phyloP scores from a whole-genome alignment of 2,797 vertebrate species.

The Melanotaenia trifasciata region DNA sequence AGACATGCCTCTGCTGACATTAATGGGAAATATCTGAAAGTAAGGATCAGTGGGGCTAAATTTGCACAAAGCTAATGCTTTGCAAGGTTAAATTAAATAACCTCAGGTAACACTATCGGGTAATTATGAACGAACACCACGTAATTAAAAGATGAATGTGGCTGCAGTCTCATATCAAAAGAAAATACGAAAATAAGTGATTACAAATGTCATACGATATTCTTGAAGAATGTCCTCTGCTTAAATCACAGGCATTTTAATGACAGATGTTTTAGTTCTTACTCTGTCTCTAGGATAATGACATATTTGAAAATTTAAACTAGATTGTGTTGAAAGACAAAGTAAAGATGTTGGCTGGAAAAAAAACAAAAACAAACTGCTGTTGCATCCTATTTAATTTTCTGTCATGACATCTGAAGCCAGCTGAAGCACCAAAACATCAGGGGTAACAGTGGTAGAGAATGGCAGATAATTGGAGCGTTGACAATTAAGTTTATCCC shows the following conservation, averaged over 20 bases:
- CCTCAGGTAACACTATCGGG: conserved; percentile 24
- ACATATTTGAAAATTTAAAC: background rate
- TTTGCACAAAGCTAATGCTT: conserved; percentile 19
- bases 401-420: background rate
- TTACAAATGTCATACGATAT: background rate
- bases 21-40: conserved; percentile 17
- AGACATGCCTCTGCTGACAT: conserved; percentile 7
- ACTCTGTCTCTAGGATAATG: background rate
- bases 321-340: background rate
- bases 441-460: background rate
- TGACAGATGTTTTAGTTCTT: background rate
- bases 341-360: background rate
- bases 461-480: background rate
- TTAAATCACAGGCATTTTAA: background rate
- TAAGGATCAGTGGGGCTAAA: conserved; percentile 1
- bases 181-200: conserved; percentile 8
- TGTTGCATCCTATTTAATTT: background rate
- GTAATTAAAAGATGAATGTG: conserved; percentile 33
- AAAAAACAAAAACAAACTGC: background rate
- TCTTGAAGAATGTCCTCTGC: background rate
- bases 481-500: background rate
- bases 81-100: conserved; percentile 36
- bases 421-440: background rate
- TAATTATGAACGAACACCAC: conserved; percentile 27
- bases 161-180: conserved; percentile 1